Conservation (phyloP, 2,797 vertebrate species). For the Heliangelus exortis region DNA sequence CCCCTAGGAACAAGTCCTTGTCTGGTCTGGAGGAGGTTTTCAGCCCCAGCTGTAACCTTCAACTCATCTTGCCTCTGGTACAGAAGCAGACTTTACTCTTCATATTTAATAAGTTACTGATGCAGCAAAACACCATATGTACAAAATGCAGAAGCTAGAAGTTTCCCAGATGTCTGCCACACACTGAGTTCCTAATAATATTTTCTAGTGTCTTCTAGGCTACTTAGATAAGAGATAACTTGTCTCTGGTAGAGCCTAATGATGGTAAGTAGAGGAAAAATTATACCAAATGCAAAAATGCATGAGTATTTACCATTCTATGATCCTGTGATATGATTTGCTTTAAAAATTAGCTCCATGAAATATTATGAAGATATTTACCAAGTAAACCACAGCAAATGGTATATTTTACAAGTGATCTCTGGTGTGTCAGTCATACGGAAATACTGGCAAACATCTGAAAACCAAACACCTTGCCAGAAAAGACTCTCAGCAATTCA, state of each 20-base stretch:
- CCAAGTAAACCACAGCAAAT: background rate
- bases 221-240: background rate
- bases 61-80: fast-evolving
- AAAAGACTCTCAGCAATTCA: background rate
- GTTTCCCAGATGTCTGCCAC: background rate
- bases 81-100: background rate
- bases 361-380: background rate
- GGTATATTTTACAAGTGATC: background rate
- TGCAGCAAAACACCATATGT: background rate
- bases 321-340: no score
- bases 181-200: background rate
- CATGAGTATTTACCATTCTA: background rate
- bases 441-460: constrained; percentile 14
- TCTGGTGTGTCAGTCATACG: background rate
- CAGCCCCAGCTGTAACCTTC: background rate
- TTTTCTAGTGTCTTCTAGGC: fast-evolving
- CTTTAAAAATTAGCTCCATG: background rate
- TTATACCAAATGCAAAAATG: background rate
- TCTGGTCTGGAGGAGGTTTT: background rate
- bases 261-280: background rate
- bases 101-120: background rate
- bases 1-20: background rate
- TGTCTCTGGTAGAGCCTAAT: background rate
- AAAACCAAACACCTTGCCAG: background rate
- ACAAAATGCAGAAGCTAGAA: background rate